A percentile compares a stretch with the other conserved stretches of the same genome.
Conservation (phyloP, 2,888 invertebrate species). For the Drosophila dives region DNA sequence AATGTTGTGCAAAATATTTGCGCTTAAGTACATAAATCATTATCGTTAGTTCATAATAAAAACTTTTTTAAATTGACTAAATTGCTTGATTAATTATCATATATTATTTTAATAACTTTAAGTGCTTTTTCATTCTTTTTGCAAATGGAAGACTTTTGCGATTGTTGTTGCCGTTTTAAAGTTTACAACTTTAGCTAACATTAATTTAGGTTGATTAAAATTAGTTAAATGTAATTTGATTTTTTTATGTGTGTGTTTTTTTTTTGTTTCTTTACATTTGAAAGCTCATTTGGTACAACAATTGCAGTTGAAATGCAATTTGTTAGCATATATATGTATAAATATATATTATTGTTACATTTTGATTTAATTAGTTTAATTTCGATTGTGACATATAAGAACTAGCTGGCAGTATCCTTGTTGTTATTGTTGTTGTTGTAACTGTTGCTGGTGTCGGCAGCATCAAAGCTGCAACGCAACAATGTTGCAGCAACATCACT, state of each 20-base stretch:
- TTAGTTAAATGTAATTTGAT: conserved; percentile 19
- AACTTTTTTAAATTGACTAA: conserved; percentile 68
- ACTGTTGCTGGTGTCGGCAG: conserved; percentile 52
- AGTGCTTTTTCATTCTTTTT: conserved; percentile 30
- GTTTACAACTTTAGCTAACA: conserved; percentile 70
- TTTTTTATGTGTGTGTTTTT: conserved; percentile 37
- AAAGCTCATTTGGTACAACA: conserved; percentile 77
- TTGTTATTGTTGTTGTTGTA: conserved; percentile 29
- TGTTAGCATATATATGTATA: conserved; percentile 45
- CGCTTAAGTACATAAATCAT: conserved; percentile 65
- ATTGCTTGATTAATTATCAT: conserved; percentile 41
- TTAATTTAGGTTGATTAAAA: conserved; percentile 28
- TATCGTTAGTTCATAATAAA: conserved; percentile 41
- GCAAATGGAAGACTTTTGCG: conserved; percentile 81
- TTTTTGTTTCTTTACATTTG: conserved; percentile 51
- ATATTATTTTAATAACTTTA: conserved; percentile 34
- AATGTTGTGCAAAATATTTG: conserved; percentile 52
- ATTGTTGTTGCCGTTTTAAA: conserved; percentile 62
- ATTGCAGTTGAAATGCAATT: conserved; percentile 76
- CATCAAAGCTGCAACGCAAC: conserved; percentile 66
- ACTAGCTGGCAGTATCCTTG: conserved; percentile 68
- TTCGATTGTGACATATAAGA: conserved; percentile 51
- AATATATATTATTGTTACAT: background rate
- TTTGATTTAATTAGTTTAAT: conserved; percentile 17
- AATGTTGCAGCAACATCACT: conserved; percentile 55